Percentiles rank a stretch among this genome's conserved stretches.
These are phyloP conservation scores for Phaetusa simplex DNA, from an alignment of 2,113 vertebrate species.

Conservation along the genomic window DNA sequence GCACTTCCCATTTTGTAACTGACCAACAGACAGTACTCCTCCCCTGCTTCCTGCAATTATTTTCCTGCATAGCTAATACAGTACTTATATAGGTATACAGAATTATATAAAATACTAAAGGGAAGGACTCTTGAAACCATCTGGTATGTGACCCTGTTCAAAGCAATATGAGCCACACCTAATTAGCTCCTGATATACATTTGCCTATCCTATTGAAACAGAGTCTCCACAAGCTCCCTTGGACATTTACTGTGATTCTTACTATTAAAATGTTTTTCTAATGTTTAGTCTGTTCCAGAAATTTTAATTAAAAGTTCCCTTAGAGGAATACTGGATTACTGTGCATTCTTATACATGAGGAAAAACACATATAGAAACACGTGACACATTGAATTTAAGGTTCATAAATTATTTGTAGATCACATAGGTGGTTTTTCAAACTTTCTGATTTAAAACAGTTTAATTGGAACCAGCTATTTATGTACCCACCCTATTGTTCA, in stretches of 20 bases:
- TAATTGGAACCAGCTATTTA: not conserved
- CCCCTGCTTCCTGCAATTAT: not conserved
- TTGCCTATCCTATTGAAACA: conserved; percentile 19
- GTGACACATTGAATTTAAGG: not conserved
- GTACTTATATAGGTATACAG: not conserved
- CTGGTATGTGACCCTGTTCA: not conserved
- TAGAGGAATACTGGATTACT: not conserved
- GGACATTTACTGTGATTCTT: conserved; percentile 16
- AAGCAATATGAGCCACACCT: conserved; percentile 1
- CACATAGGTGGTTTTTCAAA: not conserved
- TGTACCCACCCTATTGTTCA: not conserved
- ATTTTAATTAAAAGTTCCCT: conserved; percentile 24
- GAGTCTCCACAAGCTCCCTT: not conserved
- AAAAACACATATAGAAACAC: not conserved
- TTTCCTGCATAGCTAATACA: not conserved
- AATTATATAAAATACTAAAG: not conserved
- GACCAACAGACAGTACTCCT: not conserved
- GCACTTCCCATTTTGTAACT: not conserved
- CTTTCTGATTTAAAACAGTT: not conserved
- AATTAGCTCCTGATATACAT: not conserved
- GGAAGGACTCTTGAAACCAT: not conserved
- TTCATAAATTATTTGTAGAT: not conserved
- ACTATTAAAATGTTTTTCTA: conserved; percentile 22
- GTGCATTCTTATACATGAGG: not conserved
- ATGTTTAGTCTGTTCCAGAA: conserved; percentile 4